Evolutionary conservation across 2,888 invertebrate species (phyloP).

Genomic region (Hyalella azteca): DNA sequence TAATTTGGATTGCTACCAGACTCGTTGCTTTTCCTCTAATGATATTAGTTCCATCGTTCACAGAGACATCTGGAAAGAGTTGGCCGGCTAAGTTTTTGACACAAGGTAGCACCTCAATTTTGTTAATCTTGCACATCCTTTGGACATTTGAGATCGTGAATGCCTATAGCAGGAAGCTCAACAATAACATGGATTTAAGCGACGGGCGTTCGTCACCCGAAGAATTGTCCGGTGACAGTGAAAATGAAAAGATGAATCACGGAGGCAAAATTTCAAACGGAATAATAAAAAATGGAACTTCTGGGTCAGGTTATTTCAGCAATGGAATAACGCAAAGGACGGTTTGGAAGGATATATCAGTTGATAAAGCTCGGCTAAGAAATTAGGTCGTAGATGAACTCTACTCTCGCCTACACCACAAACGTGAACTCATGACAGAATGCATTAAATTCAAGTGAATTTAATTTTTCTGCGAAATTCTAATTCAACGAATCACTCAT

Average conservation of each 20-base stretch:
- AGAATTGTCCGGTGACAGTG: not conserved
- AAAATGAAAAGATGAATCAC: not conserved
- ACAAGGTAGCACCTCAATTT: not conserved
- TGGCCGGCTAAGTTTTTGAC: not conserved
- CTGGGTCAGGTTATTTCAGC: too few relatives aligned
- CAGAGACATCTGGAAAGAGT: not conserved
- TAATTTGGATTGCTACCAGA: not conserved
- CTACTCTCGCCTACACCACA: too few relatives aligned
- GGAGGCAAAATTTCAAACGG: too few relatives aligned
- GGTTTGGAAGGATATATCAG: too few relatives aligned
- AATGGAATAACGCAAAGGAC: too few relatives aligned
- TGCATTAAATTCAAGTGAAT: too few relatives aligned
- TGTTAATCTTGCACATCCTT: not conserved
- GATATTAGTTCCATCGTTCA: not conserved
- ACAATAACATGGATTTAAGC: not conserved
- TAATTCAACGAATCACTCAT: too few relatives aligned
- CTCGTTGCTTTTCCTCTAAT: not conserved
- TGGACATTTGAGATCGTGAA: not conserved
- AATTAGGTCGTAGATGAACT: too few relatives aligned
- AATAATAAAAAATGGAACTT: too few relatives aligned
- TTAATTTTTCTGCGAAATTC: too few relatives aligned
- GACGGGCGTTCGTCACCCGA: not conserved
- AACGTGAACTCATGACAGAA: too few relatives aligned
- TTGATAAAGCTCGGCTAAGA: too few relatives aligned
- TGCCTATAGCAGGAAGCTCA: not conserved